Base-by-base conservation (phyloP, 2,888 invertebrate species). In the Linnaemya vulpina region DNA sequence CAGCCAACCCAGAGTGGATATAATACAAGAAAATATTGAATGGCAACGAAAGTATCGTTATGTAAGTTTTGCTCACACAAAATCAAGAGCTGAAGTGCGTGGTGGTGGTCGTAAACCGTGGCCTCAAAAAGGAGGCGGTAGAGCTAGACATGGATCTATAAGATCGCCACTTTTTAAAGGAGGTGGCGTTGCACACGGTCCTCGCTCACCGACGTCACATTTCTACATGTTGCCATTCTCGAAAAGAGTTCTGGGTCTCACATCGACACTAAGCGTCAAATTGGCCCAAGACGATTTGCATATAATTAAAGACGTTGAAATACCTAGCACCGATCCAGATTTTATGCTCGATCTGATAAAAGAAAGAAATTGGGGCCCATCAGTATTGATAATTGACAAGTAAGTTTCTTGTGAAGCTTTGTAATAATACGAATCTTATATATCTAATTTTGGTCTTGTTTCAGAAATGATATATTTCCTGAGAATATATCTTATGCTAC, bases 251-350 rank as follows among this genome's bases (percentile, higher is more conserved):
- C 91, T 94, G 78, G 99, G 99, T 0, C 93, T 99, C 9, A 96
- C 96, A 13, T 94, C 96, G 10, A 95, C 96, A 0, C 92, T 99
- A 55, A 97, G 99, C 0, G 94, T 97, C 0, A 99, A 99, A 93
- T 94, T 98, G 83, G 98, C 98, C 0, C 99, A 98, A 94, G 98
- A 99, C 93, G 98, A 99, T 93, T 93, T 99, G 53, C 98, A 98
- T 92, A 93, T 99, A 86, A 96, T 99, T 0, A 95, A 96, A 86
- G 94, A 96, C 89, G 93, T 99, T 13, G 96, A 98, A 83, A 94
- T 99, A 78, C 98, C 98, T 0, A 94, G 96, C 2, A 95, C 96
- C 74, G 96, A 98, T 86, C 94, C 96, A 0, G 93, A 95, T 89
- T 98, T 95, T 90, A 92, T 99, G 10, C 93, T 95, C 88, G 96